Evolutionary conservation across 2,888 invertebrate species (phyloP), one percentile per base, ranked within the genome.

Genomic region (Sphinx pinastri): DNA sequence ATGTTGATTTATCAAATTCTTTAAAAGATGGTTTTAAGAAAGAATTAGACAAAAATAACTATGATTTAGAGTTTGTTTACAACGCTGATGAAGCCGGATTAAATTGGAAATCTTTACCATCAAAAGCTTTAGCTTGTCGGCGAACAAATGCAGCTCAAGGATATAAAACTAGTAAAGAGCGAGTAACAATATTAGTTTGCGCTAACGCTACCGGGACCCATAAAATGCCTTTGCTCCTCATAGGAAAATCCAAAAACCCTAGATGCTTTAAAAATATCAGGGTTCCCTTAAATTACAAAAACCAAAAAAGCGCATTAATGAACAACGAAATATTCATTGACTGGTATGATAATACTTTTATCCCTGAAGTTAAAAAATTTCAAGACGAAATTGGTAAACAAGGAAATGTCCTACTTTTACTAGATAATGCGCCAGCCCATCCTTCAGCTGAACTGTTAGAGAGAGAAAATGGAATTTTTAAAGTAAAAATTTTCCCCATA

Each of bases 171-270:
- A 70, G 54, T 19, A 70, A 59, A 51, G 74, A 75, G 66, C 73
- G 72, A 73, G 73, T 77, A 71, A 73, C 75, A 72, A 70, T 77
- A 72, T 73, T 75, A 72, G 72, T 73, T 73, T 73, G 73, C 69
- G 72, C 73, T 72, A 73, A 75, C 68, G 73, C 76, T 74, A 74
- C 75, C 52, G 73, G 75, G 31, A 73, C 71, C 59, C 73, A 76
- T 73, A 71, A 73, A 73, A 63, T 75, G 71, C 70, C 72, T 67
- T 68, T 75, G 68, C 69, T 75, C 11, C 60, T 76, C 31, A 73
- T 74, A 52, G 73, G 71, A 52, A 76, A 75, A 75, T 47, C 70
- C 14, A 73, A 74, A 72, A 77, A 76, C 70, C 76, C 73, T 72
- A 71, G 76, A 68, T 68, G 69, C 59, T 76, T 78, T 70, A 76